phyloP scores from a whole-genome alignment of 1,140 invertebrate species.

The Lepidotrigona ventralis region DNA sequence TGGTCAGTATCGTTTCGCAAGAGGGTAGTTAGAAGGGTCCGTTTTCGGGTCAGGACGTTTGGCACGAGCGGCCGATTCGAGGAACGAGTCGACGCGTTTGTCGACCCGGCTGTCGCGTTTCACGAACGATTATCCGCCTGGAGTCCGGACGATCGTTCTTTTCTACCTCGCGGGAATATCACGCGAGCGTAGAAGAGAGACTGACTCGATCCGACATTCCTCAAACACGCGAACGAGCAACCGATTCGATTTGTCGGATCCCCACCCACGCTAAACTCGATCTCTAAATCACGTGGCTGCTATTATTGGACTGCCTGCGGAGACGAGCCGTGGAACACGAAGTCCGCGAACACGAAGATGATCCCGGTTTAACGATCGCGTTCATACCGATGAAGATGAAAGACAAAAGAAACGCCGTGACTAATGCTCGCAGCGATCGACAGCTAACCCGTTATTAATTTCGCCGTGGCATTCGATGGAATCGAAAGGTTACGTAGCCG shows the following conservation, averaged over 20 bases:
- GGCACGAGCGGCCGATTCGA: constrained; percentile 41
- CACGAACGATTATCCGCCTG: constrained; percentile 6
- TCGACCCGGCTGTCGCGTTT: constrained; percentile 6
- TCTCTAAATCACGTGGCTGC: constrained; percentile 1
- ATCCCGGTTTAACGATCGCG: constrained; percentile 12
- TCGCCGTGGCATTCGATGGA: constrained; percentile 7
- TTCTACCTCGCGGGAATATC: background rate
- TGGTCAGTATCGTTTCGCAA: constrained; percentile 38
- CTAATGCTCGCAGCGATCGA: constrained; percentile 50
- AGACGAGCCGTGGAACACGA: background rate
- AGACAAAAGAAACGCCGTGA: constrained; percentile 48
- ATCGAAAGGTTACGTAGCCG: background rate
- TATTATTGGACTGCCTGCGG: constrained; percentile 11
- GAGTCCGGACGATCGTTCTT: constrained; percentile 4
- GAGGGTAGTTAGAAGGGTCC: constrained; percentile 24
- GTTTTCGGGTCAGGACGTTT: constrained; percentile 28
- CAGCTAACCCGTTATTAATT: constrained; percentile 46
- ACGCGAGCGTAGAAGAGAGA: background rate
- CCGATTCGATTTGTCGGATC: constrained; percentile 4
- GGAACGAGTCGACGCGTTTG: constrained; percentile 21
- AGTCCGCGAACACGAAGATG: background rate
- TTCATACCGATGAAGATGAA: background rate
- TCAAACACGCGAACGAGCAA: background rate
- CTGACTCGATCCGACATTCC: background rate
- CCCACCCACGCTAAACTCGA: constrained; percentile 3